A percentile compares a stretch with the other conserved stretches of the same genome.
Evolutionary conservation across 1,140 invertebrate species (phyloP).

Genomic region (Zaprionus lachaisei): DNA sequence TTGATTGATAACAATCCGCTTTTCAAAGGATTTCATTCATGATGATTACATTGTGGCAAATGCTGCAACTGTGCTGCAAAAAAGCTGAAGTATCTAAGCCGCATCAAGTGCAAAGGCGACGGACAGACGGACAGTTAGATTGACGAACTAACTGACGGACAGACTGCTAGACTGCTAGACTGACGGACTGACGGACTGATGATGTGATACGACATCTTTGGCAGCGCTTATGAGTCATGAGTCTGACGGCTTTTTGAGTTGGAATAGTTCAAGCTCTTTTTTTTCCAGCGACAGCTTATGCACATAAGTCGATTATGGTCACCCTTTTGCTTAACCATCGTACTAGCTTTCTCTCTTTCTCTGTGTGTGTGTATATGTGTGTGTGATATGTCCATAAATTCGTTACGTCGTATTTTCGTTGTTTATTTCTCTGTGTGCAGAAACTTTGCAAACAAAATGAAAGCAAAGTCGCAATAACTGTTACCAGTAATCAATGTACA

Average conservation of each 20-base stretch:
- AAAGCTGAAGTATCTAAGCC: constrained; percentile 26
- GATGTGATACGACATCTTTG: constrained; percentile 19
- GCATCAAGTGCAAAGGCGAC: constrained; percentile 19
- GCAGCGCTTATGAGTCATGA: constrained; percentile 24
- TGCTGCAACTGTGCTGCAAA: constrained; percentile 31
- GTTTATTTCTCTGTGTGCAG: constrained; percentile 37
- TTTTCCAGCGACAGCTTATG: constrained; percentile 62
- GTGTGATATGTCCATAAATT: constrained; percentile 76
- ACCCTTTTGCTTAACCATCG: constrained; percentile 58
- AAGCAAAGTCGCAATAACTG: constrained; percentile 75
- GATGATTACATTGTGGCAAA: constrained; percentile 23
- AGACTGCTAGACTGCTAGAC: constrained; percentile 23
- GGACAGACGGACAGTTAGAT: not conserved
- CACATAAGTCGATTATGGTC: constrained; percentile 79
- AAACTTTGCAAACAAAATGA: constrained; percentile 67
- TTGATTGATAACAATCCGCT: constrained; percentile 69
- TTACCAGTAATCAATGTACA: constrained; percentile 52
- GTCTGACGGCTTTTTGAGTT: constrained; percentile 62
- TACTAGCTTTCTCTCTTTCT: constrained; percentile 28
- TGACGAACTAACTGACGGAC: constrained; percentile 38
- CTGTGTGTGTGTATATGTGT: constrained; percentile 27
- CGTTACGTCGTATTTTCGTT: constrained; percentile 63
- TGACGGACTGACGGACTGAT: not conserved
- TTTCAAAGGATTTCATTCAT: constrained; percentile 47
- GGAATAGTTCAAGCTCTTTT: constrained; percentile 62